These are phyloP conservation scores for Carapus acus DNA, from an alignment of 2,797 vertebrate species.

Conservation along the genomic window DNA sequence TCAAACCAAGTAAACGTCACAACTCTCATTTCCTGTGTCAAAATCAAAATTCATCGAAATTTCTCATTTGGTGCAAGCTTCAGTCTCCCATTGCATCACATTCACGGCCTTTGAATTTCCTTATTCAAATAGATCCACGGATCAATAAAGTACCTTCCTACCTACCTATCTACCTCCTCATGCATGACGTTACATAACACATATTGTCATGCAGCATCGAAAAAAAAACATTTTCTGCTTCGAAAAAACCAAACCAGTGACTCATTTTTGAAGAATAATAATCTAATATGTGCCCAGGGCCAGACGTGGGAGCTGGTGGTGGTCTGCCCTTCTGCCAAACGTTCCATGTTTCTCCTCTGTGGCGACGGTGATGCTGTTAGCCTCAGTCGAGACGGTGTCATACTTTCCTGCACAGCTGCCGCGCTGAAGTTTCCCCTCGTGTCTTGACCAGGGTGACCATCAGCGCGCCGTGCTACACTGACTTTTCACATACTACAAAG, in stretches of 20 bases:
- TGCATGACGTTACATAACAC: conserved; percentile 29
- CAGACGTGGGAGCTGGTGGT: conserved; percentile 57
- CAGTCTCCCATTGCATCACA: not conserved
- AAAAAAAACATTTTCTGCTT: conserved; percentile 17
- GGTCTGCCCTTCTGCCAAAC: conserved; percentile 53
- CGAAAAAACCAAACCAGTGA: conserved; percentile 51
- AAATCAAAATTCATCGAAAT: conserved; percentile 6
- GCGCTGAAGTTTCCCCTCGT: conserved; percentile 57
- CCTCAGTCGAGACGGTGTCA: conserved; percentile 61
- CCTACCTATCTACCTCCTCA: too few species aligned
- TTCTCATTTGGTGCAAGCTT: conserved; percentile 13
- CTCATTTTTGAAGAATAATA: conserved; percentile 60
- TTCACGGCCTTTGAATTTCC: conserved; percentile 10
- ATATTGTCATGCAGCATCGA: conserved; percentile 15
- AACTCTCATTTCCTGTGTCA: conserved; percentile 1
- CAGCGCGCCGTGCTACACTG: conserved; percentile 50
- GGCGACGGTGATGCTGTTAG: conserved; percentile 45
- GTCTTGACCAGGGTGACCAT: conserved; percentile 49
- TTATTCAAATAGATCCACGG: too few species aligned
- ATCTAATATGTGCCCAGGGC: conserved; percentile 64
- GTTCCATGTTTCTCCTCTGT: conserved; percentile 74
- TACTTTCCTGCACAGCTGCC: conserved; percentile 69
- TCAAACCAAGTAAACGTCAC: conserved; percentile 18
- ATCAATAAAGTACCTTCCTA: too few species aligned
- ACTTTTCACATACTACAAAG: conserved; percentile 60